Evolutionary conservation across 2,888 invertebrate species (phyloP), one percentile per base, ranked within the genome.

Genomic region (Drosophila diplacantha): DNA sequence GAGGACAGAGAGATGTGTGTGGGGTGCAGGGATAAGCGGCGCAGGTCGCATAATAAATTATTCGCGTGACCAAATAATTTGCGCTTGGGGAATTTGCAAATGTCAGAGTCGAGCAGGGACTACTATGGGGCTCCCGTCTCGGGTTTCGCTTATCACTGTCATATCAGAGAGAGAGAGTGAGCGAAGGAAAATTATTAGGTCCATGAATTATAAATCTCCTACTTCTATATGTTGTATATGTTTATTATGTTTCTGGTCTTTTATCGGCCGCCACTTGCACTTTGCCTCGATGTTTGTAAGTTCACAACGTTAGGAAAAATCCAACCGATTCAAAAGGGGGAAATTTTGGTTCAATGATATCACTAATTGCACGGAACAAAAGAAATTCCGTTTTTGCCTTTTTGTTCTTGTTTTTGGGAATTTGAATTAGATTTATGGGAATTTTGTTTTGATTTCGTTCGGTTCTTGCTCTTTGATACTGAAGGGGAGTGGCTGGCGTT

Each of bases 61-160:
- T 79, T 80, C 82, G 80, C 80, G 80, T 80, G 80, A 80, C 80
- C 84, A 81, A 81, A 83, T 79, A 75, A 81, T 81, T 80, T 80
- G 83, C 83, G 67, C 68, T 78, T 67, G 55, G 77, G 64, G 65
- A 69, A 70, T 67, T 78, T 73, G 66, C 70, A 71, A 82, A 67
- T 65, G 68, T 61, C 60, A 65, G 65, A 47, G 39, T 18, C 26
- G 34, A 11, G 29, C 56, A 26, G 26, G 56, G 53, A 24, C n/a
- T 24, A 24, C n/a, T 24, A 16, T 12, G 16, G 55, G 54, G 32
- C 32, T 53, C 29, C 37, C 37, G 29, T 26, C 55, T 26, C 22
- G 34, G 29, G 16, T 34, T 46, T 38, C 46, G 31, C 60, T 60
- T 60, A 59, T 60, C 60, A 60, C 39, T 16, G 38, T 51, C 37